Evolutionary conservation across 2,113 vertebrate species (phyloP).

Genomic region (Campylorhamphus procurvoides): DNA sequence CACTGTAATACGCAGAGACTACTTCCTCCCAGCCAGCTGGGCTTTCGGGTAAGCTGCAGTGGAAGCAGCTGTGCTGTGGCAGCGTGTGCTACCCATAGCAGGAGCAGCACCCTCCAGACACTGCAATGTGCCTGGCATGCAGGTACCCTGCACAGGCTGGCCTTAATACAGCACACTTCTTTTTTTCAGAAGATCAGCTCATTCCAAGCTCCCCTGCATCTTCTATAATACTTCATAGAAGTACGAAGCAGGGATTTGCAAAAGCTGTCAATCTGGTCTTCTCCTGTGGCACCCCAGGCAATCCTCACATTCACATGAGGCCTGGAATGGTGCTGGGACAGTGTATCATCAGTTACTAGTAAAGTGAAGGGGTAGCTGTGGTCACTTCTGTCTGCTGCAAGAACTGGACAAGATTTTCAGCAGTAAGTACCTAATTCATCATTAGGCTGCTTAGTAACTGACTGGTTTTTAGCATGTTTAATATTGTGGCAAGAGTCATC

Average conservation of each 20-base stretch:
- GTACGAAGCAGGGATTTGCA: not conserved
- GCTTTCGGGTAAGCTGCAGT: not conserved
- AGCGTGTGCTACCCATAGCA: rapidly evolving
- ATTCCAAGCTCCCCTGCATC: not conserved
- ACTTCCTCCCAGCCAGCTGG: not conserved
- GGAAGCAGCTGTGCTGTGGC: not conserved
- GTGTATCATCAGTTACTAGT: not conserved
- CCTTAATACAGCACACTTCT: not conserved
- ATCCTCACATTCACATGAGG: not conserved
- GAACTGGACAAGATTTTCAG: not conserved
- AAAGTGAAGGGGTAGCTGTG: not conserved
- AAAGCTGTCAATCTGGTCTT: not conserved
- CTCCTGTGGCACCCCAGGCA: not conserved
- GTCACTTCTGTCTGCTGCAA: not conserved
- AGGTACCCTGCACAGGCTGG: not conserved
- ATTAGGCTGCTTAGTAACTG: not conserved
- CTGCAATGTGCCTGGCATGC: rapidly evolving
- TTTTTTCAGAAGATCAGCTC: not conserved
- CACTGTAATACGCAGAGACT: not conserved
- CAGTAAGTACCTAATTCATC: not conserved
- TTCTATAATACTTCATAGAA: not conserved
- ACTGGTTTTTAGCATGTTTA: not conserved
- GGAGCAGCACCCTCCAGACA: not conserved
- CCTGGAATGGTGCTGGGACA: not conserved
- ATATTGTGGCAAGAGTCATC: not conserved